These are phyloP conservation scores for Gobius niger DNA, from an alignment of 2,113 vertebrate genomes.

Conservation along the genomic window DNA sequence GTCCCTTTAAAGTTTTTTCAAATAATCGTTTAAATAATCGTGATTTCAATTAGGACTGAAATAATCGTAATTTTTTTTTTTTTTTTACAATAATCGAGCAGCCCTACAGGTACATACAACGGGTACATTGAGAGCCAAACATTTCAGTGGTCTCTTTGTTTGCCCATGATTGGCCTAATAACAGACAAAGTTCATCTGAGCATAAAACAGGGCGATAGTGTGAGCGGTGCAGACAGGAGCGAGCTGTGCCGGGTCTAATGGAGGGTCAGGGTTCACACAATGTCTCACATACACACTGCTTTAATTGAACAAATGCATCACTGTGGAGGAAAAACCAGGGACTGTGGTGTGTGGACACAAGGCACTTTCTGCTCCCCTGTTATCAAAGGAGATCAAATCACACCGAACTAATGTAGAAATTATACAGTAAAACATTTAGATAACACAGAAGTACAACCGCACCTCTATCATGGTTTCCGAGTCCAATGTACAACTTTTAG, in stretches of 20 bases:
- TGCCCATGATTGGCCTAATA: constrained; percentile 40
- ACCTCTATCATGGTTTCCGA: no score
- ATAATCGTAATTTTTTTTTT: no score
- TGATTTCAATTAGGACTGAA: no score
- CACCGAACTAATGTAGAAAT: constrained; percentile 8
- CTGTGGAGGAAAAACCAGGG: constrained; percentile 15
- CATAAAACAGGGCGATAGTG: constrained; percentile 43
- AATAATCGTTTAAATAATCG: no score
- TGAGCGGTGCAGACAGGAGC: constrained; percentile 43
- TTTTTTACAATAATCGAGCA: no score
- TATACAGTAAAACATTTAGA: neutral
- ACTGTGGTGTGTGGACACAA: constrained; percentile 19
- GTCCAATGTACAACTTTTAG: no score
- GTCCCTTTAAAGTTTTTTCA: no score
- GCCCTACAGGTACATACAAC: constrained; percentile 21
- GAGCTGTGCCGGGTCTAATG: constrained; percentile 36
- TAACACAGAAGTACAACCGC: neutral
- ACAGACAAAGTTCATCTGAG: constrained; percentile 50
- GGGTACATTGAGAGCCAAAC: constrained; percentile 8
- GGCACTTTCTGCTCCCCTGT: constrained; percentile 19
- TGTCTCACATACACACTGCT: neutral
- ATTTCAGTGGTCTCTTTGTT: constrained; percentile 59
- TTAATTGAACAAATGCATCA: constrained; percentile 20
- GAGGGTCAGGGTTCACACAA: constrained; percentile 50
- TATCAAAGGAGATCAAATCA: constrained; percentile 38